Evolutionary conservation across 2,888 invertebrate species (phyloP).

Genomic region (Dusona sp.): DNA sequence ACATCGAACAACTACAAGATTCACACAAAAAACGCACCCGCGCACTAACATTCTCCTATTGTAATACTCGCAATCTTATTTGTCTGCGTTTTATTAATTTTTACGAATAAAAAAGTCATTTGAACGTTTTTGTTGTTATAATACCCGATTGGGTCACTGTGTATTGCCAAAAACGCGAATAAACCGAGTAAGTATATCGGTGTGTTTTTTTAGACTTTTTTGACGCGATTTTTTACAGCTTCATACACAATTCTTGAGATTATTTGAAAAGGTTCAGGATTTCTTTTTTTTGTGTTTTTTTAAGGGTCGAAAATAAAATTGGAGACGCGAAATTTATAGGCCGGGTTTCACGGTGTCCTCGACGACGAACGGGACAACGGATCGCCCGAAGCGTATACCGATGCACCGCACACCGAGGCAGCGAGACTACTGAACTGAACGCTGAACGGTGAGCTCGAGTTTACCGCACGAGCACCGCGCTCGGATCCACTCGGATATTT

Average conservation of each 20-base stretch:
- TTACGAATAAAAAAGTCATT: not conserved
- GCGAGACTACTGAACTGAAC: conserved; percentile 64
- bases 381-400: conserved; percentile 56
- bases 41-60: conserved; percentile 20
- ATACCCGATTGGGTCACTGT: not conserved
- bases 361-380: conserved; percentile 53
- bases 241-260: not conserved
- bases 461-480: not conserved
- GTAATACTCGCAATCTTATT: conserved; percentile 1
- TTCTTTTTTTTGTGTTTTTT: conserved; percentile 1
- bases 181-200: not conserved
- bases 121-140: not conserved
- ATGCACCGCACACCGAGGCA: conserved; percentile 66
- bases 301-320: not conserved
- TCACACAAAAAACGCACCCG: conserved; percentile 29
- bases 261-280: not conserved
- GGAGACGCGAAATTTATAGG: conserved; percentile 31
- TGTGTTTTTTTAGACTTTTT: not conserved
- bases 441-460: not conserved
- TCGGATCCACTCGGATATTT: conserved; percentile 27
- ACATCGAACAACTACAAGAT: conserved; percentile 14
- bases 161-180: not conserved
- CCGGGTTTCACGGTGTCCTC: conserved; percentile 50
- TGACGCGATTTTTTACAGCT: not conserved
- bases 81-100: not conserved